Evolutionary conservation across 2,888 invertebrate species (phyloP).

Genomic region (Schizaphis graminum): DNA sequence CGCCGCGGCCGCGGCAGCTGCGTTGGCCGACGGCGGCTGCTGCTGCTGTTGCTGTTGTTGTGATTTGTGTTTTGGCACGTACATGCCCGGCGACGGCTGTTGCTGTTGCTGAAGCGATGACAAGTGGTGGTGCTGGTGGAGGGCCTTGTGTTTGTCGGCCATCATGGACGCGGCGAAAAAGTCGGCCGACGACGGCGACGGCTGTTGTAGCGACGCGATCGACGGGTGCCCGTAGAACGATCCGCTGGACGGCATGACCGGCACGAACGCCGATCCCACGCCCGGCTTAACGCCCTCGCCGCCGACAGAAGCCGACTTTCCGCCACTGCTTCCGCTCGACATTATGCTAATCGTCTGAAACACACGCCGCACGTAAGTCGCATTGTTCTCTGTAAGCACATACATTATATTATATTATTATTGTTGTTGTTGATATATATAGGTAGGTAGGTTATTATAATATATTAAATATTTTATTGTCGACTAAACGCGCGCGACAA

Average conservation of each 20-base stretch:
- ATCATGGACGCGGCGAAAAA: conserved; percentile 84
- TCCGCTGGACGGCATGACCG: conserved; percentile 83
- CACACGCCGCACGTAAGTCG: neutral
- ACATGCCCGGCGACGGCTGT: conserved; percentile 59
- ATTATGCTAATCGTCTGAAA: conserved; percentile 56
- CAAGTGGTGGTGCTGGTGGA: conserved; percentile 72
- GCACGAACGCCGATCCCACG: conserved; percentile 85
- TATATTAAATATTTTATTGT: neutral
- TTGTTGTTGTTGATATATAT: neutral
- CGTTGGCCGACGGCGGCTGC: conserved; percentile 69
- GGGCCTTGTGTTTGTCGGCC: conserved; percentile 88
- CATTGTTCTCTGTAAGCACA: neutral
- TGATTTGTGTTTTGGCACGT: conserved; percentile 61
- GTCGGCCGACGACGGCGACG: conserved; percentile 72
- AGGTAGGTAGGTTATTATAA: neutral
- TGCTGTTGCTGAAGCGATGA: conserved; percentile 47
- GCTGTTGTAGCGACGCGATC: conserved; percentile 70
- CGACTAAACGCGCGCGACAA: conserved; percentile 18
- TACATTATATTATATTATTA: neutral
- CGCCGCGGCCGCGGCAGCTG: conserved; percentile 43
- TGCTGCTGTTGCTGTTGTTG: conserved; percentile 49
- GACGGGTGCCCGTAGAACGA: conserved; percentile 78
- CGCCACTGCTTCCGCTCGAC: conserved; percentile 61
- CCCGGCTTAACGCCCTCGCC: conserved; percentile 73
- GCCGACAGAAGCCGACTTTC: conserved; percentile 62